Evolutionary conservation across 2,113 vertebrate genomes (phyloP).

Genomic region (Struthidea cinerea): DNA sequence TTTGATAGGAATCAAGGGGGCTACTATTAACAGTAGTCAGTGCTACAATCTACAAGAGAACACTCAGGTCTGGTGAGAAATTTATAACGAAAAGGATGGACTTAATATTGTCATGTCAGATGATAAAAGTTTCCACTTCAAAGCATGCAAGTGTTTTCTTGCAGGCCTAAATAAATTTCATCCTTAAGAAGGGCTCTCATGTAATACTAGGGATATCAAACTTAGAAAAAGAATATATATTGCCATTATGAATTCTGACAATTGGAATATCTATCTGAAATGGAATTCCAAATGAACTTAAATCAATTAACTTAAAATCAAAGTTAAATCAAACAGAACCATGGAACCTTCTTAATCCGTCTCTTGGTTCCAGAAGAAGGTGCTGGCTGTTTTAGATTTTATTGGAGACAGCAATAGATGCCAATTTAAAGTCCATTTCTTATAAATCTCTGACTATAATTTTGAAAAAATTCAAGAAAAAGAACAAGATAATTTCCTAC

Average conservation of each 20-base stretch:
- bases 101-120: background rate
- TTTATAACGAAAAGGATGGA: background rate
- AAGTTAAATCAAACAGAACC: background rate
- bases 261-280: background rate
- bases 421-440: background rate
- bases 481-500: background rate
- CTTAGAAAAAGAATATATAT: background rate
- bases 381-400: background rate
- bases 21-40: background rate
- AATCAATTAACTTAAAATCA: background rate
- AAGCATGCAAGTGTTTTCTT: background rate
- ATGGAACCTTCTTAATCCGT: background rate
- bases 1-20: background rate
- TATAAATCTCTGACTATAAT: background rate
- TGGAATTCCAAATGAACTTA: background rate
- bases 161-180: background rate
- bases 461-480: background rate
- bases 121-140: background rate
- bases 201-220: background rate
- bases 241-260: background rate
- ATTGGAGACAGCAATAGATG: background rate
- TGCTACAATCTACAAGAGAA: background rate
- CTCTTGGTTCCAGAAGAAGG: background rate
- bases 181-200: background rate
- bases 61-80: background rate